Conservation (phyloP, 2,888 invertebrate species). For the Rhingia campestris region DNA sequence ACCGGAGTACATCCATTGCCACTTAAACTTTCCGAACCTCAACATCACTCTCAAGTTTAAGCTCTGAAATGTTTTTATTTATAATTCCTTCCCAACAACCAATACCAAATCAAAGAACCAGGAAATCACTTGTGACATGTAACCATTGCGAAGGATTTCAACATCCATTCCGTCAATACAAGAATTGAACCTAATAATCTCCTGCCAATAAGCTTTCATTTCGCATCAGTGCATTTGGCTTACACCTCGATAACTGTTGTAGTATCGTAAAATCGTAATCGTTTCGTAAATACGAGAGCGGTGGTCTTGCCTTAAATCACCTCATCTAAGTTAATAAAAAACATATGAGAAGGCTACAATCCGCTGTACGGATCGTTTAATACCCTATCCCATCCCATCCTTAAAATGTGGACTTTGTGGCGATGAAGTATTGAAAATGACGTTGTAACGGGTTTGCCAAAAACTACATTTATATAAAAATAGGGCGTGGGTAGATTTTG, state of each 20-base stretch:
- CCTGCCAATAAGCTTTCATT: slow-evolving; percentile 40
- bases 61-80: not conserved
- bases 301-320: not conserved
- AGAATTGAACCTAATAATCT: slow-evolving; percentile 33
- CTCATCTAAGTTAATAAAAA: too few relatives aligned
- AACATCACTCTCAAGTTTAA: too few relatives aligned
- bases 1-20: too few relatives aligned
- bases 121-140: slow-evolving; percentile 29
- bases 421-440: too few relatives aligned
- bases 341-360: too few relatives aligned
- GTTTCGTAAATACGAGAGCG: slow-evolving; percentile 1
- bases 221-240: slow-evolving; percentile 20
- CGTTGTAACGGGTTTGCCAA: too few relatives aligned
- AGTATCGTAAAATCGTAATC: slow-evolving; percentile 5
- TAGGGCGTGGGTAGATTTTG: too few relatives aligned
- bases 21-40: too few relatives aligned
- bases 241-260: slow-evolving; percentile 9
- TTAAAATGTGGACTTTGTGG: too few relatives aligned
- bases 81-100: not conserved
- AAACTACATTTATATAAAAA: too few relatives aligned
- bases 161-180: not conserved
- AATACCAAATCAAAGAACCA: slow-evolving; percentile 6
- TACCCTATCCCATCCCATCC: too few relatives aligned
- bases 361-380: too few relatives aligned
- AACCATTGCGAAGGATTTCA: not conserved